Percentiles rank a stretch among this genome's conserved stretches.
phyloP scores from a whole-genome alignment of 2,888 invertebrate genomes.

The Mellilla xanthometata region DNA sequence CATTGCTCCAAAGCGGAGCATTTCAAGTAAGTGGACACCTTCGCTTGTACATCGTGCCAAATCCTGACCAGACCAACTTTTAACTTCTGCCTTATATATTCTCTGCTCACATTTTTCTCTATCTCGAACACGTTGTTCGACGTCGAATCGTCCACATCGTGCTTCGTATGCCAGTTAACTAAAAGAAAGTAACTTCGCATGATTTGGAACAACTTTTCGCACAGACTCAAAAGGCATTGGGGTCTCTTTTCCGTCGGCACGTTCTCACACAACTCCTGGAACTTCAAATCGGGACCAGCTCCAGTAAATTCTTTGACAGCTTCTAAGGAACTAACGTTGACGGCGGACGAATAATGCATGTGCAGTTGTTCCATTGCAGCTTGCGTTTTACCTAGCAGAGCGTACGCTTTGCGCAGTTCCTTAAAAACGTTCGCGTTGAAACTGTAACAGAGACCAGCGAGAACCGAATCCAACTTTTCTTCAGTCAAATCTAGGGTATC shows the following conservation, averaged over 20 bases:
- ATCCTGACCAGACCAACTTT: slow-evolving; percentile 92
- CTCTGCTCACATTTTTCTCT: slow-evolving; percentile 86
- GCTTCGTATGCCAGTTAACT: slow-evolving; percentile 88
- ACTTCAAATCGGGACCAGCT: slow-evolving; percentile 76
- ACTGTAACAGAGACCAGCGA: slow-evolving; percentile 88
- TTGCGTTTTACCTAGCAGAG: slow-evolving; percentile 94
- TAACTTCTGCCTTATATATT: slow-evolving; percentile 93
- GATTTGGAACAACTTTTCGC: slow-evolving; percentile 92
- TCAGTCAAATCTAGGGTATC: slow-evolving; percentile 96
- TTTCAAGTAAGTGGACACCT: slow-evolving; percentile 91
- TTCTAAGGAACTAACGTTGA: slow-evolving; percentile 89
- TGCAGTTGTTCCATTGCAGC: slow-evolving; percentile 97
- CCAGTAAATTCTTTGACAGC: slow-evolving; percentile 80
- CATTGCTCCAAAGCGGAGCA: slow-evolving; percentile 92
- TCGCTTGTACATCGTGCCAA: slow-evolving; percentile 97
- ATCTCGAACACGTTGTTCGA: slow-evolving; percentile 74
- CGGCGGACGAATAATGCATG: slow-evolving; percentile 96
- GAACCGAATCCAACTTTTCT: slow-evolving; percentile 93
- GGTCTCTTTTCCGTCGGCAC: slow-evolving; percentile 63
- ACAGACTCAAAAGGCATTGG: slow-evolving; percentile 91
- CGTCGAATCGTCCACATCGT: slow-evolving; percentile 60
- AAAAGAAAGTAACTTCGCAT: slow-evolving; percentile 90
- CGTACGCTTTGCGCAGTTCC: slow-evolving; percentile 93
- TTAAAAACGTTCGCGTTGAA: slow-evolving; percentile 91
- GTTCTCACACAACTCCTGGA: slow-evolving; percentile 90